Conservation (phyloP, 2,888 invertebrate genomes). For the Rotaria magnacalcarata region DNA sequence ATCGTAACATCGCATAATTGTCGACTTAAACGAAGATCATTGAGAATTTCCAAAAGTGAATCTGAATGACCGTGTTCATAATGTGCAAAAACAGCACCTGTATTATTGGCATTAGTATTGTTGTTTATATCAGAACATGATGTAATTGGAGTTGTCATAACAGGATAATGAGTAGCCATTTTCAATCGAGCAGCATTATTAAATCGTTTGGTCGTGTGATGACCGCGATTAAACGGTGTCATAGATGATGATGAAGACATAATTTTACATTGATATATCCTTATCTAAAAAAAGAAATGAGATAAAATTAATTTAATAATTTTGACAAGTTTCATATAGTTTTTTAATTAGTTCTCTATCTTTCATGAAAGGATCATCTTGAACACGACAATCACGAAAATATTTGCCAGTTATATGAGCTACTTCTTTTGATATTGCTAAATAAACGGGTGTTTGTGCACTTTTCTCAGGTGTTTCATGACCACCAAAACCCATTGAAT, state of each 20-base stretch:
- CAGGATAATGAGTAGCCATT: neutral
- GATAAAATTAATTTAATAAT: neutral
- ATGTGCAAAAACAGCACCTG: neutral
- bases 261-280: neutral
- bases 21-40: constrained; percentile 54
- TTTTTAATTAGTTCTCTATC: neutral
- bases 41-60: constrained; percentile 48
- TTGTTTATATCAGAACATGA: neutral
- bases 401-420: neutral
- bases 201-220: neutral
- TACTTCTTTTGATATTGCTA: constrained; percentile 1
- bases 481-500: constrained; percentile 36
- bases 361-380: constrained; percentile 21
- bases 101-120: neutral
- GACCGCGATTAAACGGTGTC: neutral
- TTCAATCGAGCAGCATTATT: neutral
- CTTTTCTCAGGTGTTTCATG: constrained; percentile 26
- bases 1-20: constrained; percentile 61
- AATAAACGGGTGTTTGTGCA: constrained; percentile 22
- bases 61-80: constrained; percentile 6
- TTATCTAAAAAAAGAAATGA: neutral
- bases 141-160: neutral
- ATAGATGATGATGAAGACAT: neutral
- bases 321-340: constrained; percentile 17
- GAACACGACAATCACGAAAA: neutral